Evolutionary conservation across 1,140 invertebrate genomes (phyloP).

Genomic region (Bombus sylvicola): DNA sequence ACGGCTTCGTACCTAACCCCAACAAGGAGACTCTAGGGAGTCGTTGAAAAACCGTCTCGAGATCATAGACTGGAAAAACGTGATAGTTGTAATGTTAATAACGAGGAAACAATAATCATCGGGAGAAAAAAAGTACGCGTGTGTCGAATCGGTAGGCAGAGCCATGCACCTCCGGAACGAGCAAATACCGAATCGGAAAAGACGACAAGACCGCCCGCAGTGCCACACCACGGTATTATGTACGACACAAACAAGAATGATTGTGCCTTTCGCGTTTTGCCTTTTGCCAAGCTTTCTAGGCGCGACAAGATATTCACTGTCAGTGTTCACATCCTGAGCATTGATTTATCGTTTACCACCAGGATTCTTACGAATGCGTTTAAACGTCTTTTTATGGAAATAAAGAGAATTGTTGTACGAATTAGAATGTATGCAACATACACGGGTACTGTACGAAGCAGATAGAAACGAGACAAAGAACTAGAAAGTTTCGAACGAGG

Average conservation of each 20-base stretch:
- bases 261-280: constrained; percentile 10
- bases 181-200: constrained; percentile 8
- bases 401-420: not conserved
- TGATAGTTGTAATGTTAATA: constrained; percentile 23
- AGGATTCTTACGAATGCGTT: constrained; percentile 1
- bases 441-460: not conserved
- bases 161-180: not conserved
- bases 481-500: not conserved
- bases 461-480: not conserved
- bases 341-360: constrained; percentile 16
- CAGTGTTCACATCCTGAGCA: not conserved
- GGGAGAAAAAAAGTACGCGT: not conserved
- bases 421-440: no score
- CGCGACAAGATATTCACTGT: not conserved
- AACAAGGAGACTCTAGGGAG: not conserved
- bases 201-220: constrained; percentile 29
- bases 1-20: not conserved
- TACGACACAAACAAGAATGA: constrained; percentile 24
- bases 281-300: not conserved
- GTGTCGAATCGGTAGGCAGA: not conserved
- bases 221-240: not conserved
- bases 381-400: not conserved
- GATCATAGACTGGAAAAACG: constrained; percentile 2
- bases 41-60: not conserved
- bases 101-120: not conserved